Evolutionary conservation across 2,113 vertebrate species (phyloP), one percentile per base, ranked within the genome.

Genomic region (Rafetus swinhoei): DNA sequence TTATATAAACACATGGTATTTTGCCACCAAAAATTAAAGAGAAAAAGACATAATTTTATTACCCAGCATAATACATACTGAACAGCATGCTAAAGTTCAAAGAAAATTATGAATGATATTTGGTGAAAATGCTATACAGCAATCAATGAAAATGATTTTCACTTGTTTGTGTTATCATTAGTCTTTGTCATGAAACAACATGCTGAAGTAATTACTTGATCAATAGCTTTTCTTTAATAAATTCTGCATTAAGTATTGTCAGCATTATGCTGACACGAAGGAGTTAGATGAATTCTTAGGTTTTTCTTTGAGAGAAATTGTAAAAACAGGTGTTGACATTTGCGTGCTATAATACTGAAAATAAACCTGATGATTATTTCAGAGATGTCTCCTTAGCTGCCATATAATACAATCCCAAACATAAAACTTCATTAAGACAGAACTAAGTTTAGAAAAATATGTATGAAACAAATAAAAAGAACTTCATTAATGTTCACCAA

Each of bases 291-390:
- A 74, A 57, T 86, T 94, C 50, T 59, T 65, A 59, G 85, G 10
- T 60, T 90, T 91, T 1, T 77, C 52, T 27, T 39, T 62, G 93
- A 90, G 83, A n/a, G 76, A 84, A 91, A 94, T 56, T 52, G 86
- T 81, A 55, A 87, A 93, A 94, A 65, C 14, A 85, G 16, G 45
- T 81, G 52, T 57, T 88, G 81, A 79, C 62, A 76, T 94, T 90
- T 96, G 72, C 55, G 32, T 92, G 55, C 53, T 88, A 62, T 84
- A 89, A n/a, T 57, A 22, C 39, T 52, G 54, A 91, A 74, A 32
- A 79, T 7, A 89, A 82, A 82, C 45, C 88, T 90, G 55, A 88
- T 53, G 56, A 92, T 59, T 89, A 85, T 84, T 87, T 76, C 54
- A 50, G 2, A 7, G 52, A 32, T 50, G 13, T 50, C 21, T 50